Percentiles rank a stretch among this genome's conserved stretches.
phyloP scores from a whole-genome alignment of 2,888 invertebrate species.

The Drosophila siamana region DNA sequence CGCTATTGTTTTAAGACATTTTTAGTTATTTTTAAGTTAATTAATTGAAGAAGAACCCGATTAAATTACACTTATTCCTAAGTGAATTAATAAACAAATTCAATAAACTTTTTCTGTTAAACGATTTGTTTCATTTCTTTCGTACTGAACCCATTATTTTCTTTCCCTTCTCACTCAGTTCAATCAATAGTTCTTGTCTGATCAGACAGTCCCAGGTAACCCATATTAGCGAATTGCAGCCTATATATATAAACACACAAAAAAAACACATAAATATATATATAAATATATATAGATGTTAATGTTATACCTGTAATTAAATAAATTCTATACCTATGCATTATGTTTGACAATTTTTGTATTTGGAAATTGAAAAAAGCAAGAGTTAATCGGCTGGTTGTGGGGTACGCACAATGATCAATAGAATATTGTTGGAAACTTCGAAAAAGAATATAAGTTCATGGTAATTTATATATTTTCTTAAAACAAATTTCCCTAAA shows the following conservation, averaged over 20 bases:
- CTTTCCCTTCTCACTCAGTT: slow-evolving; percentile 20
- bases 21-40: slow-evolving; percentile 82
- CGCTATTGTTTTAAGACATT: slow-evolving; percentile 78
- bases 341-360: slow-evolving; percentile 36
- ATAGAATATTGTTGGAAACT: too few relatives aligned
- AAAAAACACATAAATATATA: slow-evolving; percentile 44
- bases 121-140: slow-evolving; percentile 41
- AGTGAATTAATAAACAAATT: slow-evolving; percentile 70
- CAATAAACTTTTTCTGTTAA: slow-evolving; percentile 69
- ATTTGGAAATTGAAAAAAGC: slow-evolving; percentile 8
- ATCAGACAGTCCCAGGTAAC: slow-evolving; percentile 48
- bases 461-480: too few relatives aligned
- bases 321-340: slow-evolving; percentile 78
- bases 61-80: slow-evolving; percentile 78
- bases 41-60: slow-evolving; percentile 76
- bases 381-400: too few relatives aligned
- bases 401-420: too few relatives aligned
- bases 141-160: neutral
- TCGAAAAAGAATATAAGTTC: too few relatives aligned
- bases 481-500: too few relatives aligned
- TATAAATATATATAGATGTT: slow-evolving; percentile 75
- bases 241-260: slow-evolving; percentile 43
- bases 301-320: slow-evolving; percentile 78
- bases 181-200: slow-evolving; percentile 54
- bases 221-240: slow-evolving; percentile 74